Evolutionary conservation across 2,888 invertebrate species (phyloP).

Genomic region (Cyrtodaria siliqua): DNA sequence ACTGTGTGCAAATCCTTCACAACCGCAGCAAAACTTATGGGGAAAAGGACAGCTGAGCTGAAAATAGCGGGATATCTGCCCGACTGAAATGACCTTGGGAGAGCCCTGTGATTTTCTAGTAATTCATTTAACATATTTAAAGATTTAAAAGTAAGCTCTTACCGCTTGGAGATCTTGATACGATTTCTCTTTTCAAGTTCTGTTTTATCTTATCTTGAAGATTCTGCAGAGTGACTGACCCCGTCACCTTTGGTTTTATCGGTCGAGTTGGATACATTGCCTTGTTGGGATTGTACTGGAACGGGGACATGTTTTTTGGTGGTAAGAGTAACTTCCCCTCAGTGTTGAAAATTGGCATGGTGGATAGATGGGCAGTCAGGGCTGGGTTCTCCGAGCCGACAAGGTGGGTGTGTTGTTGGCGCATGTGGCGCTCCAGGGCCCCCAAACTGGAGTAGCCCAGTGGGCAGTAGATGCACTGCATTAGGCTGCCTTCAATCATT

Average conservation of each 20-base stretch:
- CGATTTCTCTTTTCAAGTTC: conserved; percentile 41
- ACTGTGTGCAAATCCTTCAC: no score
- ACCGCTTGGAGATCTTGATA: conserved; percentile 39
- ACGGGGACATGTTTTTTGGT: conserved; percentile 19
- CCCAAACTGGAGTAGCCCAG: conserved; percentile 66
- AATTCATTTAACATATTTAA: no score
- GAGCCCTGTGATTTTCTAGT: no score
- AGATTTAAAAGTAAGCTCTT: conserved; percentile 5
- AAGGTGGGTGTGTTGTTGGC: conserved; percentile 49
- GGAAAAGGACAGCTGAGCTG: no score
- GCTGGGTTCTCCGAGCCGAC: conserved; percentile 22
- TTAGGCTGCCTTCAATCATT: no score
- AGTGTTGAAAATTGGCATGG: conserved; percentile 31
- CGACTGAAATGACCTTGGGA: no score
- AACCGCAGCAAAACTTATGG: no score
- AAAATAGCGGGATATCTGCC: no score
- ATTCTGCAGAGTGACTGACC: conserved; percentile 38
- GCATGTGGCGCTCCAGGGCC: conserved; percentile 61
- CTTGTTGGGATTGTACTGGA: no score
- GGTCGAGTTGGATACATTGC: not conserved
- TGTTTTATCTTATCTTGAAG: conserved; percentile 59
- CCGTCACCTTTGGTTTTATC: conserved; percentile 27
- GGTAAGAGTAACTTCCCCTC: conserved; percentile 46
- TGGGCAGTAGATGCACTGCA: conserved; percentile 71
- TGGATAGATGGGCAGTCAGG: conserved; percentile 41